These are phyloP conservation scores for Istiophorus platypterus DNA, from an alignment of 2,113 vertebrate species.

Conservation along the genomic window DNA sequence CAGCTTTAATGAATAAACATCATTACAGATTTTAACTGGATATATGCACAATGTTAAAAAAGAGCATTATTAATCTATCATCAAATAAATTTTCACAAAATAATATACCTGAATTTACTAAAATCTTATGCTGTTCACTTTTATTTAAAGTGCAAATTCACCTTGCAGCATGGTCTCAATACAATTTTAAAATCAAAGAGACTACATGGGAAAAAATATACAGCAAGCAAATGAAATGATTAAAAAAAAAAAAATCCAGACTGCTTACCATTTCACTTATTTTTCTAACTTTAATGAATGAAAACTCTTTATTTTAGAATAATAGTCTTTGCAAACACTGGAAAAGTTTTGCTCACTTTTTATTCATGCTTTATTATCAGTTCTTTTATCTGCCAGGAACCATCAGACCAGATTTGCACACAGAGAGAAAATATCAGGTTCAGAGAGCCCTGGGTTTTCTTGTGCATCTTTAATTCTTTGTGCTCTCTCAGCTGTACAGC, in stretches of 20 bases:
- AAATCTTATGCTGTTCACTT: neutral
- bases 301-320: neutral
- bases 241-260: neutral
- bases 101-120: neutral
- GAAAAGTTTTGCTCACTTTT: neutral
- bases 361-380: neutral
- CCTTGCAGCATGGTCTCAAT: too few relatives aligned
- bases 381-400: constrained; percentile 4
- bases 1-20: too few relatives aligned
- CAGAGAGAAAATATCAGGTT: neutral
- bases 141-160: too few relatives aligned
- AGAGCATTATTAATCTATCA: too few relatives aligned
- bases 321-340: neutral
- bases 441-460: too few relatives aligned
- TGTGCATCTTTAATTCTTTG: neutral
- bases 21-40: neutral
- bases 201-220: too few relatives aligned
- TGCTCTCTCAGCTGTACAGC: neutral
- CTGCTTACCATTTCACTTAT: neutral
- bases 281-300: neutral
- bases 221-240: neutral
- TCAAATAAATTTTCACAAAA: neutral
- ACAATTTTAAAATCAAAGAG: too few relatives aligned
- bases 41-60: neutral
- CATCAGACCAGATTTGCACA: neutral